Evolutionary conservation across 2,888 invertebrate species (phyloP).

Genomic region (Eupithecia centaureata): DNA sequence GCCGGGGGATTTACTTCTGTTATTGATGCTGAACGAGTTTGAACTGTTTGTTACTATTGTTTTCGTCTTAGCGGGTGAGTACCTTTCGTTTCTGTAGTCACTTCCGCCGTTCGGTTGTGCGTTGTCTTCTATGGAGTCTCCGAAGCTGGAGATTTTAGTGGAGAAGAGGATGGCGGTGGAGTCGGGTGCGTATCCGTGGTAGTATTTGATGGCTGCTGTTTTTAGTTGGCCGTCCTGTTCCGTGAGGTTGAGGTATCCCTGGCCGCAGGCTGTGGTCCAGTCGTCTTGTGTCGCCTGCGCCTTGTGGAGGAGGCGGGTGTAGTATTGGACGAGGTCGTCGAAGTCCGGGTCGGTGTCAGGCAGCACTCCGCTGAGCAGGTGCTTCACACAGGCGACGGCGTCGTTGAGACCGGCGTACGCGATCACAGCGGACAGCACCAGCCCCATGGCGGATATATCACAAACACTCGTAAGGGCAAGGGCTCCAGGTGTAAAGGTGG

Average conservation of each 20-base stretch:
- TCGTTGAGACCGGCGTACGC: conserved; percentile 90
- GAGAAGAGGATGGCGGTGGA: conserved; percentile 78
- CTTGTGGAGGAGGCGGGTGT: conserved; percentile 67
- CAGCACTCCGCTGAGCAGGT: conserved; percentile 75
- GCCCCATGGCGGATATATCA: conserved; percentile 84
- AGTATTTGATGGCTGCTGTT: conserved; percentile 74
- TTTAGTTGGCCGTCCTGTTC: conserved; percentile 72
- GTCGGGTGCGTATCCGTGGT: conserved; percentile 64
- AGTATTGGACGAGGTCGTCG: conserved; percentile 71
- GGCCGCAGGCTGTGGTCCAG: conserved; percentile 72
- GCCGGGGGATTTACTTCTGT: conserved; percentile 74
- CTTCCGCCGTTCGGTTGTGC: conserved; percentile 61
- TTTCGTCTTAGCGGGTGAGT: conserved; percentile 75
- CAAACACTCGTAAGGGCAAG: conserved; percentile 55
- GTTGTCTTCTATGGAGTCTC: conserved; percentile 73
- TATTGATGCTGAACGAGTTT: conserved; percentile 73
- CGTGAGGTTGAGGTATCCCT: conserved; percentile 73
- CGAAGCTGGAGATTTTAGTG: conserved; percentile 82
- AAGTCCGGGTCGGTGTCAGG: conserved; percentile 73
- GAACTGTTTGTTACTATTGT: conserved; percentile 71
- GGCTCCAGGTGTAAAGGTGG: conserved; percentile 55
- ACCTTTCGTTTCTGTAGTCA: conserved; percentile 74
- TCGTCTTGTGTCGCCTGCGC: conserved; percentile 62
- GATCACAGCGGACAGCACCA: conserved; percentile 89
- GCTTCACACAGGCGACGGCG: conserved; percentile 83